Evolutionary conservation across 2,797 vertebrate species (phyloP).

Genomic region (Chloroceryle amazona): DNA sequence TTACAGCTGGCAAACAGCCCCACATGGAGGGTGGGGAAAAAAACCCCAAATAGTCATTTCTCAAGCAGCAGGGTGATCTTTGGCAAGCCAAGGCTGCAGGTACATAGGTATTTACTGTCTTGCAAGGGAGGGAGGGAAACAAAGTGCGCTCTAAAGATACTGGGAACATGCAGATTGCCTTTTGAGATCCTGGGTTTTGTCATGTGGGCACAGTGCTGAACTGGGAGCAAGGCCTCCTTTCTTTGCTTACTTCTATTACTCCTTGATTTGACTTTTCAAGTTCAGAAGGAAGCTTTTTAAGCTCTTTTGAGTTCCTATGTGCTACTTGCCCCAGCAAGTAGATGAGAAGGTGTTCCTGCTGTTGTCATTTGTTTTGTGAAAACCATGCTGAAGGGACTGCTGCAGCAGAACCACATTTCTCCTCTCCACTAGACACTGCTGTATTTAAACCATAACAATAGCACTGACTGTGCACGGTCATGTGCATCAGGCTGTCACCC

Average conservation of each 20-base stretch:
- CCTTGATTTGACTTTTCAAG: not conserved
- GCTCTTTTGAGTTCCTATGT: not conserved
- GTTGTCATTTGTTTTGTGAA: not conserved
- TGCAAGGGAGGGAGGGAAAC: not conserved
- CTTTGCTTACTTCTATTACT: not conserved
- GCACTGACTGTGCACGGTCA: not conserved
- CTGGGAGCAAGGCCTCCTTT: rapidly evolving
- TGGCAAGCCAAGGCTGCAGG: not conserved
- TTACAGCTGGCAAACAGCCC: not conserved
- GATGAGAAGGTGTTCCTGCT: not conserved
- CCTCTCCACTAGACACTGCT: rapidly evolving
- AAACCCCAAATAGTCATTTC: rapidly evolving
- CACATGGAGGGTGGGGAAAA: not conserved
- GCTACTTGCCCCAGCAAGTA: not conserved
- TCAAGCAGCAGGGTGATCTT: not conserved
- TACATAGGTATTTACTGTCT: not conserved
- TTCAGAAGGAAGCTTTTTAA: not conserved
- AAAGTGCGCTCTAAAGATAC: not conserved
- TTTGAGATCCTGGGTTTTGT: not conserved
- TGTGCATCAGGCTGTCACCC: not conserved
- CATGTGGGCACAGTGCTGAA: rapidly evolving
- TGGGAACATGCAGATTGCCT: not conserved
- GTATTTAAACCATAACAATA: not conserved
- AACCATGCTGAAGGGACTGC: not conserved
- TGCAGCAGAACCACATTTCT: not conserved